These are phyloP conservation scores for Ascidia mentula DNA, from an alignment of 23 tunicate species.

Conservation along the genomic window DNA sequence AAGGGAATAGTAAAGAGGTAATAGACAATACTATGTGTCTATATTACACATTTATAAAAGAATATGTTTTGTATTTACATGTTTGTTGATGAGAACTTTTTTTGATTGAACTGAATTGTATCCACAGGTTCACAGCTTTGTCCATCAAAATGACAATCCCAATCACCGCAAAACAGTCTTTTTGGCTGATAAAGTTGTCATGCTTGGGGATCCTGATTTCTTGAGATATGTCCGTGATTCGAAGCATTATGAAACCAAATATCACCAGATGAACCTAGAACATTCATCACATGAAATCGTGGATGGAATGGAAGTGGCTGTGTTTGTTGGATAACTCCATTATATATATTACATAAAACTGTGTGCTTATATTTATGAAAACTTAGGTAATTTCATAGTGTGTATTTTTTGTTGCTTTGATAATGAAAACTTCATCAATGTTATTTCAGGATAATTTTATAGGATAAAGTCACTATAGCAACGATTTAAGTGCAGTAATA, in stretches of 20 bases:
- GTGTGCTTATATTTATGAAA: no score
- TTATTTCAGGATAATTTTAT: no score
- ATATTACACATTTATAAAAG: no score
- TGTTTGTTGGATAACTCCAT: slow-evolving; percentile 45
- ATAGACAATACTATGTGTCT: no score
- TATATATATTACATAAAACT: no score
- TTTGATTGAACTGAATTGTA: neutral
- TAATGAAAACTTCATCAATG: no score
- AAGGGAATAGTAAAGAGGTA: slow-evolving; percentile 31
- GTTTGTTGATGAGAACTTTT: no score
- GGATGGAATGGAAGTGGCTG: slow-evolving; percentile 86
- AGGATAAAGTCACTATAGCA: no score
- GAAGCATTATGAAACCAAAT: slow-evolving; percentile 53
- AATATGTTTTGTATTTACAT: no score
- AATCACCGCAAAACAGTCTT: slow-evolving; percentile 23
- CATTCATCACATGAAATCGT: slow-evolving; percentile 69
- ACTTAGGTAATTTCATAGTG: no score
- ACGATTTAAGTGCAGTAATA: no score
- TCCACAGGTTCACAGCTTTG: slow-evolving; percentile 2
- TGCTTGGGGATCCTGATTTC: slow-evolving; percentile 59
- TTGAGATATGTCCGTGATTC: slow-evolving; percentile 67
- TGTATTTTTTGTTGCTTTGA: no score
- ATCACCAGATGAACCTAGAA: slow-evolving; percentile 78
- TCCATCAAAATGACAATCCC: neutral
- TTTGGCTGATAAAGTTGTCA: slow-evolving; percentile 87